Evolutionary conservation across 2,888 invertebrate genomes (phyloP).

Genomic region (Podabrus alpinus): DNA sequence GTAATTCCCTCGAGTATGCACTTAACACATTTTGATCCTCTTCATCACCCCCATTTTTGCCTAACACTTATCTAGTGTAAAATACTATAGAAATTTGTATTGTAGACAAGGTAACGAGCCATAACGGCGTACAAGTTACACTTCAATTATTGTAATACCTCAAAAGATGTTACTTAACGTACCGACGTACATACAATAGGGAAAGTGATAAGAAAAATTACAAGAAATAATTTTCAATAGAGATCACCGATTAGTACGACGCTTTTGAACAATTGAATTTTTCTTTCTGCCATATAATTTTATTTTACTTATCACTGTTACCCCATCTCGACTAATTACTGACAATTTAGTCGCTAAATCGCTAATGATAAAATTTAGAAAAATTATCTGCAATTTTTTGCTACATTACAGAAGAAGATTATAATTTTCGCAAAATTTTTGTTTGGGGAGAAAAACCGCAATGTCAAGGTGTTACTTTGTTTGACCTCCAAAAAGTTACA

Average conservation of each 20-base stretch:
- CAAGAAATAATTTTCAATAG: background rate
- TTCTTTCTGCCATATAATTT: background rate
- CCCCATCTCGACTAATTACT: background rate
- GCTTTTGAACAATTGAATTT: background rate
- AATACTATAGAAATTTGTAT: constrained; percentile 18
- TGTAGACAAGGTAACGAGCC: constrained; percentile 20
- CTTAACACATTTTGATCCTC: constrained; percentile 7
- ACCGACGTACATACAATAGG: constrained; percentile 21
- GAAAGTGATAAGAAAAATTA: constrained; percentile 21
- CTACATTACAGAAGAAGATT: background rate
- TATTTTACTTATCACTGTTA: background rate
- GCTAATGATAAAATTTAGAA: background rate
- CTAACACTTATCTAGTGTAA: constrained; percentile 16
- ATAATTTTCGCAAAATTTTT: background rate
- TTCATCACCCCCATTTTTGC: constrained; percentile 16
- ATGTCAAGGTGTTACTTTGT: background rate
- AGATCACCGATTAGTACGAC: background rate
- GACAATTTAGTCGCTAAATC: background rate
- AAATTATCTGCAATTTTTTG: background rate
- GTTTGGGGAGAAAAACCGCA: background rate
- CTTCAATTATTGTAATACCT: constrained; percentile 5
- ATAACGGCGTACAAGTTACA: constrained; percentile 14
- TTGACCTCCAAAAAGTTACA: background rate
- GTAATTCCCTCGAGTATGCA: constrained; percentile 6
- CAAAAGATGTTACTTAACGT: constrained; percentile 19